Percentiles rank a stretch among this genome's conserved stretches.
phyloP scores from a whole-genome alignment of 2,113 vertebrate genomes.

The Tenrec ecaudatus region DNA sequence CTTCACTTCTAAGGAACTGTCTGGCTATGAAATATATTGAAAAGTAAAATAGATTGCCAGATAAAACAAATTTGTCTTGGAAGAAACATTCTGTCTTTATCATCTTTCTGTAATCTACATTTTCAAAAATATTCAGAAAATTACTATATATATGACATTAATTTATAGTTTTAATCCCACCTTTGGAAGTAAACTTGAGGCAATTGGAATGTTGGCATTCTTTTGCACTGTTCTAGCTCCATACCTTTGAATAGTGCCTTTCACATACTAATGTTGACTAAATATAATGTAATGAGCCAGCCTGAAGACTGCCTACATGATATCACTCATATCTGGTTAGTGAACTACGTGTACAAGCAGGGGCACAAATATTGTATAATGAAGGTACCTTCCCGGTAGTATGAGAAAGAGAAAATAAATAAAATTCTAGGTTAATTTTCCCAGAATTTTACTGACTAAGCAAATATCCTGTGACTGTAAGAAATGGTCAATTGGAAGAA shows the following conservation, averaged over 20 bases:
- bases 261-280: background rate
- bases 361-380: background rate
- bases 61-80: too few species aligned
- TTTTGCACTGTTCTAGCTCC: background rate
- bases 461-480: background rate
- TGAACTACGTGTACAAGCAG: background rate
- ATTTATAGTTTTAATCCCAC: background rate
- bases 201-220: background rate
- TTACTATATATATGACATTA: background rate
- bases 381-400: background rate
- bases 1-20: too few species aligned
- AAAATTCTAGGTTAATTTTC: background rate
- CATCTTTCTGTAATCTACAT: background rate
- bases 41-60: too few species aligned
- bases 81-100: background rate
- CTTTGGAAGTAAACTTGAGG: background rate
- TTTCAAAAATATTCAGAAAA: conserved; percentile 24
- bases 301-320: background rate
- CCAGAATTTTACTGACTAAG: background rate
- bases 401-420: background rate
- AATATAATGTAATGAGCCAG: background rate
- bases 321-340: background rate
- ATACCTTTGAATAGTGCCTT: background rate
- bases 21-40: too few species aligned
- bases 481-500: background rate